Conservation (phyloP, 2,113 vertebrate genomes). For the Chaetops frenatus region DNA sequence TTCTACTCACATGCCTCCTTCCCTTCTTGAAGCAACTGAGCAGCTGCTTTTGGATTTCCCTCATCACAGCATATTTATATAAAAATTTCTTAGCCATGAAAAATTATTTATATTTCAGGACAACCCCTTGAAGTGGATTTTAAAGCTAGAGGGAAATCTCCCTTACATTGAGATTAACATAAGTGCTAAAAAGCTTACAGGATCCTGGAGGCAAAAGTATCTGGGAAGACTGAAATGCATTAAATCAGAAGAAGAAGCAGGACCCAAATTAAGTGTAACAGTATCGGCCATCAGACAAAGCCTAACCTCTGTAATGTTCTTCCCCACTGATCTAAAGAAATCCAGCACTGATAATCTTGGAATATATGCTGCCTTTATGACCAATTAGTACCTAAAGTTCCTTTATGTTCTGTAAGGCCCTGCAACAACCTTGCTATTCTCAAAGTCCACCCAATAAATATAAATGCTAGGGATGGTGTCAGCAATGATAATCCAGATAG, state of each 20-base stretch:
- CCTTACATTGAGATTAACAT: not conserved
- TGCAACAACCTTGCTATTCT: not conserved
- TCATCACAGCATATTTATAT: slow-evolving; percentile 39
- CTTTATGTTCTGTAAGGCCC: not conserved
- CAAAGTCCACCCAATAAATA: not conserved
- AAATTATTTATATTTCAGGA: slow-evolving; percentile 53
- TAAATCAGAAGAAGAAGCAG: not conserved
- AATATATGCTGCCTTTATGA: not conserved
- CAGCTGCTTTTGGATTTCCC: slow-evolving; percentile 56
- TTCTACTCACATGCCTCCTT: slow-evolving; percentile 18
- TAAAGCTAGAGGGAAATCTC: slow-evolving; percentile 28
- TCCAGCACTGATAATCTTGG: not conserved
- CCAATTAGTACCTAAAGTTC: not conserved
- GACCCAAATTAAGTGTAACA: not conserved
- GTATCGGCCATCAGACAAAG: not conserved
- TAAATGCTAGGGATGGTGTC: not conserved
- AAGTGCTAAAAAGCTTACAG: not conserved
- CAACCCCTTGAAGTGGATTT: slow-evolving; percentile 18
- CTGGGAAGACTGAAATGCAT: not conserved
- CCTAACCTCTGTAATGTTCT: not conserved
- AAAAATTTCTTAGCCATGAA: slow-evolving; percentile 21
- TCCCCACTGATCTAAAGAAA: not conserved
- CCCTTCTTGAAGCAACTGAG: not conserved
- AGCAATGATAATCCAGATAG: not conserved
- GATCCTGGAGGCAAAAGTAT: not conserved